phyloP scores from a whole-genome alignment of 2,888 invertebrate species.

The Agrotis ipsilon region DNA sequence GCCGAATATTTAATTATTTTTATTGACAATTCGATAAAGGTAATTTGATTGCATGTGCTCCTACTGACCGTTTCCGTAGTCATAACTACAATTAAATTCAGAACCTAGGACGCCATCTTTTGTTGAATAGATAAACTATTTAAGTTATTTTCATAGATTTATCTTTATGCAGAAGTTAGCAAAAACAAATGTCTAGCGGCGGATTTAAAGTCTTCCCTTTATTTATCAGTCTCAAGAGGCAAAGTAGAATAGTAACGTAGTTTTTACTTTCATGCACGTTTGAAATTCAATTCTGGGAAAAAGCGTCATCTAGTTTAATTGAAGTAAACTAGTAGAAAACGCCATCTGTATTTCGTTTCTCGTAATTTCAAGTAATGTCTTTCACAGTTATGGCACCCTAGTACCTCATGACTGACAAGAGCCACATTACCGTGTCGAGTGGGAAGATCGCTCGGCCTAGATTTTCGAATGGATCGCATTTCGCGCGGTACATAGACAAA shows the following conservation, averaged over 20 bases:
- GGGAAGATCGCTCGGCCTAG: conserved; percentile 1
- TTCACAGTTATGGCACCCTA: conserved; percentile 40
- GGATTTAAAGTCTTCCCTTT: too few relatives aligned
- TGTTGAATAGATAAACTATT: conserved; percentile 15
- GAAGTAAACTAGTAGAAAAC: neutral
- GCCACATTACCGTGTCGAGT: conserved; percentile 42
- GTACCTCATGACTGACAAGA: conserved; percentile 33
- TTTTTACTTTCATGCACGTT: too few relatives aligned
- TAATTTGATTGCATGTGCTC: neutral
- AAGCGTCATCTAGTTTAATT: conserved; percentile 41
- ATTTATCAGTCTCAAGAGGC: too few relatives aligned
- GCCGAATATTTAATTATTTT: neutral
- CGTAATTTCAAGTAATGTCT: neutral
- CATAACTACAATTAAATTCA: too few relatives aligned
- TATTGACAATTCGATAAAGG: neutral
- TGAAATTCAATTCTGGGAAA: too few relatives aligned
- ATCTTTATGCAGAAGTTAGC: too few relatives aligned
- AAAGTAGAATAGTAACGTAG: too few relatives aligned
- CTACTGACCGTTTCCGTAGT: neutral
- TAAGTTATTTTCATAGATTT: neutral
- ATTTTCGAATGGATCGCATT: neutral
- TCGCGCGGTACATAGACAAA: neutral
- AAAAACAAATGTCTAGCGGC: too few relatives aligned
- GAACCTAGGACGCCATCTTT: conserved; percentile 28
- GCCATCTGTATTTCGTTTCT: neutral